Conservation (phyloP, 2,113 vertebrate genomes). For the Elgaria multicarinata region DNA sequence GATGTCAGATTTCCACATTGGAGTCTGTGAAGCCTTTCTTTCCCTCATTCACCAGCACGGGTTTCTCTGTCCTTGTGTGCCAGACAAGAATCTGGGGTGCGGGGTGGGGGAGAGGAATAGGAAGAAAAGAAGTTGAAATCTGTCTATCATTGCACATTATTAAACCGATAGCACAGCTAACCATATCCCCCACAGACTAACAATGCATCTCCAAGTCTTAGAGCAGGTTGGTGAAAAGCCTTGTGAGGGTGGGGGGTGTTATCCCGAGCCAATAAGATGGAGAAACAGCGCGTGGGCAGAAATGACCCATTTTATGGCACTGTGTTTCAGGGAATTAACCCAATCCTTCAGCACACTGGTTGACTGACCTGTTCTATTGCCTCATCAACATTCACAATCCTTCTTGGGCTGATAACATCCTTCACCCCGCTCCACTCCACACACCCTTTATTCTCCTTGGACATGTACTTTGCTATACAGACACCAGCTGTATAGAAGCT, state of each 20-base stretch:
- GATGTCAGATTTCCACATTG: constrained; percentile 93
- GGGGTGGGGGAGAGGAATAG: no score
- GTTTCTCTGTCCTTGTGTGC: constrained; percentile 98
- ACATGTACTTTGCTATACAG: no score
- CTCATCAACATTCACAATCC: constrained; percentile 29
- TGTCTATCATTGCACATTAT: constrained; percentile 50
- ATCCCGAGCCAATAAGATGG: constrained; percentile 33
- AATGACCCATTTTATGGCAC: constrained; percentile 54
- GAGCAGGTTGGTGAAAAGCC: constrained; percentile 54
- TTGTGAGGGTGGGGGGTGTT: not conserved
- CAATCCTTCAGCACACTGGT: constrained; percentile 48
- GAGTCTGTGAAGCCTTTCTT: constrained; percentile 98
- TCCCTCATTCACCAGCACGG: constrained; percentile 96
- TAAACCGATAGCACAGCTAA: constrained; percentile 62
- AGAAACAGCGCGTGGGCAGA: constrained; percentile 35
- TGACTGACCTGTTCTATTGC: constrained; percentile 22
- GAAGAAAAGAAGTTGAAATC: constrained; percentile 33
- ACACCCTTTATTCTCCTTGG: no score
- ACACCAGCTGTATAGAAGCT: not conserved
- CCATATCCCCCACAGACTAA: constrained; percentile 53
- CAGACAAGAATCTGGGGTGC: constrained; percentile 99
- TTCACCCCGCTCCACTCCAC: fast-evolving
- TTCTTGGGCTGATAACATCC: not conserved
- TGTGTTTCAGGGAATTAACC: constrained; percentile 59
- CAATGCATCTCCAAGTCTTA: constrained; percentile 30